Evolutionary conservation across 1,140 invertebrate species (phyloP).

Genomic region (Batillaria attramentaria): DNA sequence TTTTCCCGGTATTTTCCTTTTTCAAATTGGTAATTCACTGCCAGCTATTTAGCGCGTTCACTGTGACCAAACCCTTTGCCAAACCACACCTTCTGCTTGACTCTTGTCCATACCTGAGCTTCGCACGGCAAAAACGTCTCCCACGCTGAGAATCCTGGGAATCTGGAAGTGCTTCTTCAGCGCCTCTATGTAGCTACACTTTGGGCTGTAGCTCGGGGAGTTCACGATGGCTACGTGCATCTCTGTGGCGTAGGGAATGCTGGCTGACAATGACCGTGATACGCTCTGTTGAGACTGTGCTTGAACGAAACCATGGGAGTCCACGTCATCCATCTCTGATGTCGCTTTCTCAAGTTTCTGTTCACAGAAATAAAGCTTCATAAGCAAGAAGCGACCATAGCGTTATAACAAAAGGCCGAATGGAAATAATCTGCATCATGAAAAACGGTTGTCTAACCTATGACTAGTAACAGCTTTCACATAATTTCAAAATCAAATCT

Average conservation of each 20-base stretch:
- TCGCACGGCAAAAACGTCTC: constrained; percentile 58
- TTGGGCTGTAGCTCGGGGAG: constrained; percentile 56
- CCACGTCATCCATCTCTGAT: constrained; percentile 30
- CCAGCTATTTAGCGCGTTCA: no score
- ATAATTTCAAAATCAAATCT: no score
- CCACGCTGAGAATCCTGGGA: constrained; percentile 55
- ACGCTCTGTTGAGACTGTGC: no score
- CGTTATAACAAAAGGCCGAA: neutral
- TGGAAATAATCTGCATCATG: neutral
- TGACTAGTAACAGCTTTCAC: neutral
- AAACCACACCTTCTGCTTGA: no score
- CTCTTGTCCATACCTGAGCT: constrained; percentile 51
- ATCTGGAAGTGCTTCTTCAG: constrained; percentile 58
- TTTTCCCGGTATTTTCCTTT: neutral
- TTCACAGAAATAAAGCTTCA: no score
- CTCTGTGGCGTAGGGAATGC: constrained; percentile 51
- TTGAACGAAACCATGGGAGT: constrained; percentile 26
- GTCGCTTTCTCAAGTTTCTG: no score
- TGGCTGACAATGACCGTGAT: constrained; percentile 45
- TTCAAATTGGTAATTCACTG: no score
- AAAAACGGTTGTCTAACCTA: neutral
- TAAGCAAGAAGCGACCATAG: neutral
- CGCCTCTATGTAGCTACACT: constrained; percentile 47
- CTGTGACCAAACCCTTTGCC: constrained; percentile 3
- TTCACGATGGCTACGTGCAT: constrained; percentile 57